These are phyloP conservation scores for Rhegmatorhina hoffmannsi DNA, from an alignment of 2,113 vertebrate species.

Conservation along the genomic window DNA sequence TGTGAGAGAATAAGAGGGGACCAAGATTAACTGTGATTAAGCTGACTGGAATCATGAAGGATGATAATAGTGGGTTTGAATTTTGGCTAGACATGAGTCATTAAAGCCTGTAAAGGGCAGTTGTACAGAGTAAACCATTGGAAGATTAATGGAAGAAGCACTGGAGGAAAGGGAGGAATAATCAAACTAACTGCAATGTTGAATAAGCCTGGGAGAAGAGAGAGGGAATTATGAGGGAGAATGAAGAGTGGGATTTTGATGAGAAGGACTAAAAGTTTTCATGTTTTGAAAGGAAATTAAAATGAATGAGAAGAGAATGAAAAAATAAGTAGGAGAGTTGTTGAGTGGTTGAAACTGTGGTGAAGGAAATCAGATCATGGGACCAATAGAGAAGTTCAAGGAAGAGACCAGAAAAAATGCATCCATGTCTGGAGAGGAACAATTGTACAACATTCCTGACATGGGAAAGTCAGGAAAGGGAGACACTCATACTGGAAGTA, in stretches of 20 bases:
- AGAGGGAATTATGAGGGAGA: background rate
- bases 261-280: background rate
- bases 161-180: background rate
- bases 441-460: background rate
- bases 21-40: background rate
- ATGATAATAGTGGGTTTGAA: background rate
- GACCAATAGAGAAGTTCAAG: background rate
- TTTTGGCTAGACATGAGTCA: background rate
- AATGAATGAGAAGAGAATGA: background rate
- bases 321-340: background rate
- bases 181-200: fast-evolving
- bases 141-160: background rate
- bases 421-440: background rate
- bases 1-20: background rate
- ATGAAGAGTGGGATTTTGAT: background rate
- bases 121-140: background rate
- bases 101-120: background rate
- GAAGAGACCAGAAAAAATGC: background rate
- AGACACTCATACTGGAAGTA: background rate
- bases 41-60: background rate
- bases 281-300: background rate
- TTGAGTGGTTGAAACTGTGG: background rate
- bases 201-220: background rate
- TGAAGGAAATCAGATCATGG: background rate
- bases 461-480: background rate